phyloP scores from a whole-genome alignment of 2,888 invertebrate genomes.

The Heteropelma amictum region DNA sequence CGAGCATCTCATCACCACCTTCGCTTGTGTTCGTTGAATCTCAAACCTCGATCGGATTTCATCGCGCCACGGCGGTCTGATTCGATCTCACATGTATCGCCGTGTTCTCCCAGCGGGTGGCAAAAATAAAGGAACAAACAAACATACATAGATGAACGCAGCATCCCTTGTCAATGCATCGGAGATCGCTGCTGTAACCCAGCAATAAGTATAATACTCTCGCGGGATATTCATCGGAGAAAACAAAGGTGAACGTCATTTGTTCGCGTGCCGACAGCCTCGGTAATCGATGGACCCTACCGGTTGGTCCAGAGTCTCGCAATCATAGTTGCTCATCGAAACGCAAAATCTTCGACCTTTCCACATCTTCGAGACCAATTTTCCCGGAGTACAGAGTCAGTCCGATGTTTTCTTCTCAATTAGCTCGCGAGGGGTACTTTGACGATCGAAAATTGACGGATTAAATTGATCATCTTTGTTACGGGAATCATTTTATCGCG shows the following conservation, averaged over 20 bases:
- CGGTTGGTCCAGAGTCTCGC: too few relatives aligned
- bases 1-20: slow-evolving; percentile 29
- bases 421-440: too few relatives aligned
- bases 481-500: too few relatives aligned
- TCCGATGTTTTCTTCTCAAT: too few relatives aligned
- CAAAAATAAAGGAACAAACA: slow-evolving; percentile 26
- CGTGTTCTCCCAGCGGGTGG: slow-evolving; percentile 44
- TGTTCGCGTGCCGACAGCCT: slow-evolving; percentile 22
- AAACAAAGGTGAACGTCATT: slow-evolving; percentile 21
- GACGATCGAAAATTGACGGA: too few relatives aligned
- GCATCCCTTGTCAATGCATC: slow-evolving; percentile 38
- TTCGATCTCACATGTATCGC: slow-evolving; percentile 40
- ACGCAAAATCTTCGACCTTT: too few relatives aligned
- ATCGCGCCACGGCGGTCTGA: slow-evolving; percentile 60
- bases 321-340: too few relatives aligned
- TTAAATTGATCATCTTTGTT: too few relatives aligned
- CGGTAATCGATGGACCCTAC: too few relatives aligned
- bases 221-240: slow-evolving; percentile 1
- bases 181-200: background rate
- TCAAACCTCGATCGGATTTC: slow-evolving; percentile 63
- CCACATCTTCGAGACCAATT: too few relatives aligned
- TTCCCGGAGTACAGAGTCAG: too few relatives aligned
- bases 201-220: background rate
- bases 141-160: too few relatives aligned
- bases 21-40: background rate